Conservation (phyloP, 92 coral and sea anemone species). For the Palythoa grandis region DNA sequence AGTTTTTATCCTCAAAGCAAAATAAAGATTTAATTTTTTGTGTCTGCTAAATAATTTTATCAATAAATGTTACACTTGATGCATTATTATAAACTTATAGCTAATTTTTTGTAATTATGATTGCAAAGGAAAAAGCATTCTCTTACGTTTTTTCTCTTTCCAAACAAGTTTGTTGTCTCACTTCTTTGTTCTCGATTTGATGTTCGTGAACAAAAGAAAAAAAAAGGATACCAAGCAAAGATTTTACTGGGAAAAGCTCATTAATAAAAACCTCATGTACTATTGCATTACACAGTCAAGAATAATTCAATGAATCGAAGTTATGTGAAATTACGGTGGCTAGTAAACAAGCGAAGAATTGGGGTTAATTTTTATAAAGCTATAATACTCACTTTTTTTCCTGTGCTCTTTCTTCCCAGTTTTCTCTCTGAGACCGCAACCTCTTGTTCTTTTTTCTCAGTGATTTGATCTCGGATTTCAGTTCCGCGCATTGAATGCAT, state of each 20-base stretch:
- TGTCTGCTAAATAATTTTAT: too few relatives aligned
- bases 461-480: conserved; percentile 33
- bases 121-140: too few relatives aligned
- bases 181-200: too few relatives aligned
- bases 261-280: not conserved
- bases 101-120: too few relatives aligned
- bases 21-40: too few relatives aligned
- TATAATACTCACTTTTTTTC: conserved; percentile 31
- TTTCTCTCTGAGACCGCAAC: conserved; percentile 46
- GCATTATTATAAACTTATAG: too few relatives aligned
- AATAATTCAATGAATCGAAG: not conserved
- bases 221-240: not conserved
- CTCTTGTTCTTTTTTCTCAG: conserved; percentile 45
- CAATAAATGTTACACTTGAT: too few relatives aligned
- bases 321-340: not conserved
- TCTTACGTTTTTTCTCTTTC: too few relatives aligned
- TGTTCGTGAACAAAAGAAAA: not conserved
- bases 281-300: not conserved
- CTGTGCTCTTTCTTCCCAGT: conserved; percentile 38
- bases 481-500: conserved; percentile 40
- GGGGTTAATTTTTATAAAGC: not conserved
- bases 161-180: too few relatives aligned
- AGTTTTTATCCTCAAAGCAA: too few relatives aligned
- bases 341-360: not conserved
- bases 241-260: not conserved